phyloP scores from a whole-genome alignment of 2,888 invertebrate species.

The Sturmia bella region DNA sequence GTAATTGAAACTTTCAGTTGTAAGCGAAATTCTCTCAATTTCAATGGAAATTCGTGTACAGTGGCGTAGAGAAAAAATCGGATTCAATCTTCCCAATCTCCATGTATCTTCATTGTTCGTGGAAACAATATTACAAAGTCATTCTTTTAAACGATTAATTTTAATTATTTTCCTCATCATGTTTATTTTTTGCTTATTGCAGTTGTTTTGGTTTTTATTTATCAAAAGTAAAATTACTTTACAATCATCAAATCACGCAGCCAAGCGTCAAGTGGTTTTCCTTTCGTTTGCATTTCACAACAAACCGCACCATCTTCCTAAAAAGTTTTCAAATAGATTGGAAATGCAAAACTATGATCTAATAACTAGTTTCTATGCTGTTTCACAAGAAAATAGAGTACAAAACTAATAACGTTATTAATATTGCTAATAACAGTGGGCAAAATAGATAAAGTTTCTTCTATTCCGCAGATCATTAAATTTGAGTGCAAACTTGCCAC shows the following conservation, averaged over 20 bases:
- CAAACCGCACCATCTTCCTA: slow-evolving; percentile 48
- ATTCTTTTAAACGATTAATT: too few relatives aligned
- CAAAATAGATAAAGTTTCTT: neutral
- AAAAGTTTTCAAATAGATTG: slow-evolving; percentile 21
- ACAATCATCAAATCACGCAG: slow-evolving; percentile 54
- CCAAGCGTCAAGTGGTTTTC: slow-evolving; percentile 45
- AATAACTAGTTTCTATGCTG: slow-evolving; percentile 7
- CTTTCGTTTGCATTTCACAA: slow-evolving; percentile 3
- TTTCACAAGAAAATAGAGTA: too few relatives aligned
- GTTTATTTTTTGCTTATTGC: slow-evolving; percentile 8
- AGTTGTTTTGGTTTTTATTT: slow-evolving; percentile 7
- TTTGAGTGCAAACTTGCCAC: neutral
- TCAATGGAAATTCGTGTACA: too few relatives aligned
- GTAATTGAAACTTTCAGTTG: too few relatives aligned
- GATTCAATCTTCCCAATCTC: too few relatives aligned
- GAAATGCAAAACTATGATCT: slow-evolving; percentile 16
- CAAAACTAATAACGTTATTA: neutral
- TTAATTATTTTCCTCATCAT: slow-evolving; percentile 2
- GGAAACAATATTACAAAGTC: too few relatives aligned
- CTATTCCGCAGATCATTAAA: too few relatives aligned
- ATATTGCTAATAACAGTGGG: slow-evolving; percentile 27
- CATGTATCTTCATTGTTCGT: too few relatives aligned
- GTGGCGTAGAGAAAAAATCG: too few relatives aligned
- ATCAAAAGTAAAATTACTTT: neutral
- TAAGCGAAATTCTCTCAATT: too few relatives aligned